These are phyloP conservation scores for Drosophila sucinea DNA, from an alignment of 1,140 invertebrate genomes.

Conservation along the genomic window DNA sequence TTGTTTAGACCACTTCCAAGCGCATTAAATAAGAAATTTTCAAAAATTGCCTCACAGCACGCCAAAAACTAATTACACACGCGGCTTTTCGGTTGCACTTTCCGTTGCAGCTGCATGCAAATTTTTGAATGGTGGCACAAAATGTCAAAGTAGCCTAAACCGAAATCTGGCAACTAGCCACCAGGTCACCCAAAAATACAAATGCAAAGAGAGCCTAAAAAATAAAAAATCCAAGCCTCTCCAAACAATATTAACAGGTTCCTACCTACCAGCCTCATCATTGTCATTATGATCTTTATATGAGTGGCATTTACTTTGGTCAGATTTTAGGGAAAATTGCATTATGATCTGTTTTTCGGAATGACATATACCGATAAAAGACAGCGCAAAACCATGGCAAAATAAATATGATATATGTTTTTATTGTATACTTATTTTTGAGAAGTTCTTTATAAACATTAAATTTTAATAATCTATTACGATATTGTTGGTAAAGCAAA, in stretches of 20 bases:
- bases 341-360: too few species aligned
- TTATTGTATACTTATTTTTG: too few species aligned
- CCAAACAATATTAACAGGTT: conserved; percentile 27
- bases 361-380: too few species aligned
- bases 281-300: too few species aligned
- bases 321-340: too few species aligned
- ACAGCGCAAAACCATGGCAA: too few species aligned
- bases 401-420: too few species aligned
- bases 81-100: conserved; percentile 46
- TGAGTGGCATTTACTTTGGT: too few species aligned
- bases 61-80: conserved; percentile 74
- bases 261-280: too few species aligned
- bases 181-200: background rate
- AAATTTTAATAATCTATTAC: too few species aligned
- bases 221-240: conserved; percentile 9
- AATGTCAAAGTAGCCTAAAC: conserved; percentile 18
- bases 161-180: conserved; percentile 16
- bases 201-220: background rate
- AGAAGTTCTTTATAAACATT: too few species aligned
- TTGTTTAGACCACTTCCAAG: conserved; percentile 27
- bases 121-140: conserved; percentile 16
- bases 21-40: conserved; percentile 79
- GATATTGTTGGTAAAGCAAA: too few species aligned
- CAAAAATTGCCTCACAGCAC: conserved; percentile 66
- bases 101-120: conserved; percentile 49